Evolutionary conservation across 2,888 invertebrate genomes (phyloP).

Genomic region (Acanthosoma haemorrhoidale): DNA sequence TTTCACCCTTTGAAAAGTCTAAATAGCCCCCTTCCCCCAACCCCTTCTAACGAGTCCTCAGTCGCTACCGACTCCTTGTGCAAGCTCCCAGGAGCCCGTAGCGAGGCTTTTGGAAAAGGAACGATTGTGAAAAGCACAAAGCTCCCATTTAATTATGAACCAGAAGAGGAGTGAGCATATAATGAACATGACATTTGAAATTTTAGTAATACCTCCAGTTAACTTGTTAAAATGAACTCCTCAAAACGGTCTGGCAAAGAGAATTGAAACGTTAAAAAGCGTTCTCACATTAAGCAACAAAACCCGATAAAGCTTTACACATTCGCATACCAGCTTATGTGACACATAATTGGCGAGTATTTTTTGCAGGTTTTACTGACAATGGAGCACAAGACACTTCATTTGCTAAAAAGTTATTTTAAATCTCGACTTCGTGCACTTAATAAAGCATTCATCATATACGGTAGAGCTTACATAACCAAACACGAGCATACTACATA

Average conservation of each 20-base stretch:
- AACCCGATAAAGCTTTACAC: neutral
- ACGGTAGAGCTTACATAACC: no score
- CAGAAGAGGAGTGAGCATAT: slow-evolving; percentile 6
- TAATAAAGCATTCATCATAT: no score
- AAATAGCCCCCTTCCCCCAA: neutral
- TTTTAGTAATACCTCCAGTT: slow-evolving; percentile 9
- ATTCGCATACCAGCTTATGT: no score
- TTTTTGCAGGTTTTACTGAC: no score
- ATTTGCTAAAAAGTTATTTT: no score
- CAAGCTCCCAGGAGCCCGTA: no score
- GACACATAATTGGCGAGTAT: no score
- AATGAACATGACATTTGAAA: slow-evolving; percentile 18
- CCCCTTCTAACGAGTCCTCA: neutral
- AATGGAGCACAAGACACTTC: no score
- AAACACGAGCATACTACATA: no score
- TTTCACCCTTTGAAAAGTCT: slow-evolving; percentile 21
- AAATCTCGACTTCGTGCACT: no score
- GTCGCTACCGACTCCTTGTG: no score
- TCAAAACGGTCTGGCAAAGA: neutral
- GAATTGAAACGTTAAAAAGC: neutral
- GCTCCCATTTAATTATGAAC: slow-evolving; percentile 13
- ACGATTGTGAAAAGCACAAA: neutral
- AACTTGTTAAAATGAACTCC: neutral
- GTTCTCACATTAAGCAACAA: neutral
- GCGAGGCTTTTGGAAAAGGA: neutral